These are phyloP conservation scores for Yponomeuta plumbellus DNA, from an alignment of 2,888 invertebrate species.

Conservation along the genomic window DNA sequence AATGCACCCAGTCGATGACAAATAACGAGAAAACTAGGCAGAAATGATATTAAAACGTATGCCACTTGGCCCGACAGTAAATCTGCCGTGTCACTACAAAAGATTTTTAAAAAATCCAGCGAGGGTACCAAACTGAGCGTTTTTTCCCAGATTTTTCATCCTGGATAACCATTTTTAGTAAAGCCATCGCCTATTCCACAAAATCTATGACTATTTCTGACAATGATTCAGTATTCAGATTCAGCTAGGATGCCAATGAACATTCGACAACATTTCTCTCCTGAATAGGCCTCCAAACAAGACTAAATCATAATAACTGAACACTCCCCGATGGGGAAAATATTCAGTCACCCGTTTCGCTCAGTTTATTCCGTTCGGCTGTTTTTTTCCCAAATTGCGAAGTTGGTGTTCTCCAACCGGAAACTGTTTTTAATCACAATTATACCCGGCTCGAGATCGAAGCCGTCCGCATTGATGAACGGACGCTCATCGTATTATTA, in stretches of 20 bases:
- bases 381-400: conserved; percentile 1
- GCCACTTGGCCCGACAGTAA: no score
- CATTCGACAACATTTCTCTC: not conserved
- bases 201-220: not conserved
- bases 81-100: no score
- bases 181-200: not conserved
- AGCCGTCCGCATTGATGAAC: no score
- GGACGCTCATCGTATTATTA: no score
- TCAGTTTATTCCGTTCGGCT: conserved; percentile 8
- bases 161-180: not conserved
- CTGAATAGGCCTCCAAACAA: not conserved
- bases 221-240: not conserved
- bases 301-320: conserved; percentile 17
- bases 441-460: no score
- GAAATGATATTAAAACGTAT: no score
- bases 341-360: conserved; percentile 13
- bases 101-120: no score
- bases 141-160: no score
- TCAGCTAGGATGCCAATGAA: not conserved
- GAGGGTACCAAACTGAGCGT: no score
- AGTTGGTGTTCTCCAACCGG: conserved; percentile 5
- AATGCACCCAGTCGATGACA: no score
- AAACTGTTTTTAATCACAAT: no score
- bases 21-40: no score
- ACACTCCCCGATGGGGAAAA: conserved; percentile 14